These are phyloP conservation scores for Delphinus delphis DNA, from an alignment of 2,113 vertebrate species.

Conservation along the genomic window DNA sequence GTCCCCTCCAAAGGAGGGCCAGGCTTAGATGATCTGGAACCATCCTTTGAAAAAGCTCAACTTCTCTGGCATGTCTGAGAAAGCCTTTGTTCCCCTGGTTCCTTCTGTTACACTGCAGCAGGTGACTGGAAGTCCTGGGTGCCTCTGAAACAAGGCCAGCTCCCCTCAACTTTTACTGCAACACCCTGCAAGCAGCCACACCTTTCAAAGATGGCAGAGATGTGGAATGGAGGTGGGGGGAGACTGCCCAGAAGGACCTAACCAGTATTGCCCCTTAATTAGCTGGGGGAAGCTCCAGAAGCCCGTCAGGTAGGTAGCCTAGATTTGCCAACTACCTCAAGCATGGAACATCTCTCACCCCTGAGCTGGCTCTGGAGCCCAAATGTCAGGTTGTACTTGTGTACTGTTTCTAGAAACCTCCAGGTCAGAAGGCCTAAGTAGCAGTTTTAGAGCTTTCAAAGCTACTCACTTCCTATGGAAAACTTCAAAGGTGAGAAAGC, in stretches of 20 bases:
- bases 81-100: neutral
- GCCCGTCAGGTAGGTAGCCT: neutral
- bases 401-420: neutral
- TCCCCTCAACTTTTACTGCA: neutral
- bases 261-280: neutral
- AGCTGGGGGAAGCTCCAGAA: neutral
- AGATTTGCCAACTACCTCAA: conserved; percentile 22
- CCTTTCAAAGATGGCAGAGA: neutral
- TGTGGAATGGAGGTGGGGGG: neutral
- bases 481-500: conserved; percentile 11
- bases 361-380: neutral
- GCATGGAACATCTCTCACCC: neutral
- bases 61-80: neutral
- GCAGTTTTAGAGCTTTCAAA: neutral
- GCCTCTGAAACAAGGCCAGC: neutral
- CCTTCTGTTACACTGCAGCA: neutral
- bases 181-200: neutral
- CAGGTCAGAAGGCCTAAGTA: neutral
- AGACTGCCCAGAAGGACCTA: neutral
- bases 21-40: neutral
- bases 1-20: neutral
- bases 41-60: neutral
- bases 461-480: neutral
- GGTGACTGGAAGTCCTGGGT: neutral
- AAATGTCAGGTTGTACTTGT: neutral